phyloP scores from a whole-genome alignment of 2,888 invertebrate genomes.

The Heliconius charithonia region DNA sequence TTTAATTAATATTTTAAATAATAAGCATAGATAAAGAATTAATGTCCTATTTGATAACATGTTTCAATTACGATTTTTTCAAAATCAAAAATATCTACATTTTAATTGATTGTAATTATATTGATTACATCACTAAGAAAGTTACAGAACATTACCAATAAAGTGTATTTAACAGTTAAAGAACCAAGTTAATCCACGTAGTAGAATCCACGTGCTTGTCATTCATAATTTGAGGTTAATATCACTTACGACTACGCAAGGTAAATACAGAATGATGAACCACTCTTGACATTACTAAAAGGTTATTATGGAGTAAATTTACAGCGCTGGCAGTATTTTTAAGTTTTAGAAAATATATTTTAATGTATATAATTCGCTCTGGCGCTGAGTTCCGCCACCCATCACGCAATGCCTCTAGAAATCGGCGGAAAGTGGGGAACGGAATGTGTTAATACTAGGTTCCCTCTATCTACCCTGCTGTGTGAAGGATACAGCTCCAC shows the following conservation, averaged over 20 bases:
- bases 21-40: background rate
- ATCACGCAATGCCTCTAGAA: no score
- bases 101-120: background rate
- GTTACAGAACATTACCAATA: constrained; percentile 41
- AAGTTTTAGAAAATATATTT: constrained; percentile 9
- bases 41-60: background rate
- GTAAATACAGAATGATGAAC: constrained; percentile 47
- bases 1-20: background rate
- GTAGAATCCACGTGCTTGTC: constrained; percentile 67
- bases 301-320: constrained; percentile 19
- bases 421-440: no score
- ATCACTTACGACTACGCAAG: constrained; percentile 59
- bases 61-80: background rate
- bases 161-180: constrained; percentile 36
- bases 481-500: no score
- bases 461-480: no score
- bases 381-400: no score
- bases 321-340: background rate
- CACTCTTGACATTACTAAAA: constrained; percentile 35
- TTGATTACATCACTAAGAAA: background rate
- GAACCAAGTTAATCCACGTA: constrained; percentile 43
- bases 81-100: background rate
- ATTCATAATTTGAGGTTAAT: constrained; percentile 70
- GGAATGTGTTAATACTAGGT: no score
- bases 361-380: background rate